phyloP scores from a whole-genome alignment of 2,113 vertebrate genomes.

The Gasterosteus nipponicus region DNA sequence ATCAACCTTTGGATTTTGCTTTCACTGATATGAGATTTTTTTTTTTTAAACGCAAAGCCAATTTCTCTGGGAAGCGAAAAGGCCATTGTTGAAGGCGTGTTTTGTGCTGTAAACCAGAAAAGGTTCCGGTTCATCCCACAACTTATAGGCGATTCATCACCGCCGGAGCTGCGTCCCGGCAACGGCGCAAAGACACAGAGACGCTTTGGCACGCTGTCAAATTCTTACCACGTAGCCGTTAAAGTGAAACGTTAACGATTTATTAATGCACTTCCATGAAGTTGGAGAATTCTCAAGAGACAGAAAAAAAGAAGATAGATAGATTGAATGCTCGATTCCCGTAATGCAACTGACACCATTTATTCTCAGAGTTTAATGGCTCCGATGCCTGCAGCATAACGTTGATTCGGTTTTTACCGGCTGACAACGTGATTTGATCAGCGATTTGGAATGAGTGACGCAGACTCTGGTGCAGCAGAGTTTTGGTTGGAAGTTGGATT shows the following conservation, averaged over 20 bases:
- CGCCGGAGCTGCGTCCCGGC: background rate
- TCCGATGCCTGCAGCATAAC: background rate
- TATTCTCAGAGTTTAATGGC: background rate
- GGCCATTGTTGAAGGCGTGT: background rate
- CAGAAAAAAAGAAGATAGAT: background rate
- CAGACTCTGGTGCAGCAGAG: background rate
- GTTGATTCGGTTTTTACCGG: background rate
- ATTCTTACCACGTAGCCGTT: background rate
- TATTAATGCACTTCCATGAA: background rate
- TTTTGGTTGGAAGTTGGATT: constrained; percentile 4
- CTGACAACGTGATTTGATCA: constrained; percentile 12
- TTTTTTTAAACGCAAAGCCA: constrained; percentile 2
- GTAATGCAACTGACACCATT: background rate
- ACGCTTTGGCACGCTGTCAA: background rate
- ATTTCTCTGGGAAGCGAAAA: constrained; percentile 20
- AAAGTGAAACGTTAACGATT: background rate
- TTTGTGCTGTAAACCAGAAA: constrained; percentile 9
- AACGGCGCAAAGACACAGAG: background rate
- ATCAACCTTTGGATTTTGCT: constrained; percentile 50
- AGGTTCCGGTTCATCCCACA: background rate
- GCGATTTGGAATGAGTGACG: background rate
- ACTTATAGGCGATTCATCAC: background rate
- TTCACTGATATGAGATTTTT: constrained; percentile 31
- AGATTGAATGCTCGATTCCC: background rate
- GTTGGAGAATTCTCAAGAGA: background rate